Evolutionary conservation across 2,888 invertebrate genomes (phyloP).

Genomic region (Fabriciana adippe): DNA sequence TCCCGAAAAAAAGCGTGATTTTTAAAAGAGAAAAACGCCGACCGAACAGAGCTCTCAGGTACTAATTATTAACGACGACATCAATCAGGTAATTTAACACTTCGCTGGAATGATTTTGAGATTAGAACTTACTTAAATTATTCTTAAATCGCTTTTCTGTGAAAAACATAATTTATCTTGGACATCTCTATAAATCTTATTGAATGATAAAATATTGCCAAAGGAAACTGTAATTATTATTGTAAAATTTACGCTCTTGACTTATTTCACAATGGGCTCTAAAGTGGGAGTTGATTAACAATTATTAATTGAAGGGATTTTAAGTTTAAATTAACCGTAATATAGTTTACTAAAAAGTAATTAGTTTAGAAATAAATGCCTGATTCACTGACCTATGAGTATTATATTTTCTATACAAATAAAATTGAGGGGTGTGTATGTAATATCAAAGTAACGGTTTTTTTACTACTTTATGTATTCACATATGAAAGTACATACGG

Average conservation of each 20-base stretch:
- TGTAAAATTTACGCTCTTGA: constrained; percentile 47
- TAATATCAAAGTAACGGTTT: too few species aligned
- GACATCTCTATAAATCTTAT: constrained; percentile 47
- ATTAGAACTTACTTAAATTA: constrained; percentile 21
- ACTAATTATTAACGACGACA: not conserved
- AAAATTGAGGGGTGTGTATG: too few species aligned
- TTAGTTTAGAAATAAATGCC: too few species aligned
- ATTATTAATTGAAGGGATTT: not conserved
- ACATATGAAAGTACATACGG: too few species aligned
- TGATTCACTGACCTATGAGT: too few species aligned
- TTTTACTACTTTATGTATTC: too few species aligned
- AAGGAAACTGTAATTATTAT: constrained; percentile 46
- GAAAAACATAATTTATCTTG: constrained; percentile 42
- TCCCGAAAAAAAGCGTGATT: too few species aligned
- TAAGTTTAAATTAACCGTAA: not conserved
- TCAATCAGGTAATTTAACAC: not conserved
- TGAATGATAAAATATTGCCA: constrained; percentile 51
- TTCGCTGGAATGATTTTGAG: not conserved
- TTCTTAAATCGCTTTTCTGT: constrained; percentile 37
- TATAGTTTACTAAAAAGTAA: too few species aligned
- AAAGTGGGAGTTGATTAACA: constrained; percentile 26
- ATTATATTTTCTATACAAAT: too few species aligned
- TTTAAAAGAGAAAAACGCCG: too few species aligned
- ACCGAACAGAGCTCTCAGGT: not conserved
- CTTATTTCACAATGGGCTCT: constrained; percentile 37